Evolutionary conservation across 2,888 invertebrate species (phyloP).

Genomic region (Leucozona laternaria): DNA sequence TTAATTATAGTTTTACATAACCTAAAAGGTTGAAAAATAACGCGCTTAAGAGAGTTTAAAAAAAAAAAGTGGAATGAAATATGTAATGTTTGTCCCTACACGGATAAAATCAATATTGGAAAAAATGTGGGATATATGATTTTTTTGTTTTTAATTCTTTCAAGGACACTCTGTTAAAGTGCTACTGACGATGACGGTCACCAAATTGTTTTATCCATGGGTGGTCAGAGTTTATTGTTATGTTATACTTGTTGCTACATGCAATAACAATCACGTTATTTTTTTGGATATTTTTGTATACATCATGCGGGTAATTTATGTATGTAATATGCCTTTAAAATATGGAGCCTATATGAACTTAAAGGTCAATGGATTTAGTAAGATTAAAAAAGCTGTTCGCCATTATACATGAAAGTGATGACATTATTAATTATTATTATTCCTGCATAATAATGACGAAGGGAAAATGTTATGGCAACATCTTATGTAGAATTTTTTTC

Average conservation of each 20-base stretch:
- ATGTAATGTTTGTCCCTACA: background rate
- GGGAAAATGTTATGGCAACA: too few relatives aligned
- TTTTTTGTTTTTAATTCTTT: slow-evolving; percentile 6
- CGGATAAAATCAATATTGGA: slow-evolving; percentile 56
- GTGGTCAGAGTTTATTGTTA: slow-evolving; percentile 45
- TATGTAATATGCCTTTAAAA: background rate
- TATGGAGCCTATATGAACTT: background rate
- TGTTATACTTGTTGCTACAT: slow-evolving; percentile 52
- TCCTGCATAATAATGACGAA: too few relatives aligned
- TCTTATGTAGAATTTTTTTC: too few relatives aligned
- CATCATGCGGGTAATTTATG: slow-evolving; percentile 18
- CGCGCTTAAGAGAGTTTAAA: background rate
- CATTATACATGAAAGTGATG: background rate
- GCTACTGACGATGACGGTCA: slow-evolving; percentile 31
- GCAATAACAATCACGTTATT: slow-evolving; percentile 55
- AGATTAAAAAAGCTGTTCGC: background rate
- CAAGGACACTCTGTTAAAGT: slow-evolving; percentile 8
- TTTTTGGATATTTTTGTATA: background rate
- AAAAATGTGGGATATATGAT: background rate
- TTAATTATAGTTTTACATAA: slow-evolving; percentile 44
- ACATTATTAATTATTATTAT: too few relatives aligned
- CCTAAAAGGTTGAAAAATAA: slow-evolving; percentile 20
- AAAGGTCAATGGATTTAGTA: background rate
- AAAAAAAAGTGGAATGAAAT: slow-evolving; percentile 1
- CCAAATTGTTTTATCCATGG: slow-evolving; percentile 47